phyloP scores from a whole-genome alignment of 2,888 invertebrate genomes.

The Osmoderma eremita region DNA sequence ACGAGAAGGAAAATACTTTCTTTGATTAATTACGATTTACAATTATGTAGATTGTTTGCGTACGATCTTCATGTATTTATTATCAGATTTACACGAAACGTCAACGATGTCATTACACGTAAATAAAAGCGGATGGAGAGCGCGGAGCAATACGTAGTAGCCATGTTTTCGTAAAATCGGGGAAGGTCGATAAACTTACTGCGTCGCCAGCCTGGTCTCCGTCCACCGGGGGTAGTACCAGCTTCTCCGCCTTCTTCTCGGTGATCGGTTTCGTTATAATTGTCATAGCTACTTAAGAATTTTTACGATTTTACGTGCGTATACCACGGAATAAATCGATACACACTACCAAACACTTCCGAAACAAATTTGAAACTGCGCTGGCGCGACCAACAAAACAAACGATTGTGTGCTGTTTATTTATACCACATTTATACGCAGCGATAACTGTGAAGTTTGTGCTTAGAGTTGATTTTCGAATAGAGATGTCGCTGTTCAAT shows the following conservation, averaged over 20 bases:
- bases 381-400: slow-evolving; percentile 29
- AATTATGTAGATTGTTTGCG: no score
- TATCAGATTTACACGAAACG: background rate
- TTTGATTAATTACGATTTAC: no score
- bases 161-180: slow-evolving; percentile 31
- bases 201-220: slow-evolving; percentile 62
- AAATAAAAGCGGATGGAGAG: background rate
- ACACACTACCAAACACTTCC: slow-evolving; percentile 33
- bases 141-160: slow-evolving; percentile 15
- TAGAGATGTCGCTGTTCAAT: background rate
- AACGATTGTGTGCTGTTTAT: slow-evolving; percentile 28
- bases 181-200: slow-evolving; percentile 53
- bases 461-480: background rate
- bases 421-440: slow-evolving; percentile 2
- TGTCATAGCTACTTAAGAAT: slow-evolving; percentile 71
- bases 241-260: slow-evolving; percentile 77
- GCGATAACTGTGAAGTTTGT: slow-evolving; percentile 10
- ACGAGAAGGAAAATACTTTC: background rate
- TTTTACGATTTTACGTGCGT: slow-evolving; percentile 26
- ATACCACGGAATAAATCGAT: slow-evolving; percentile 33
- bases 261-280: slow-evolving; percentile 79
- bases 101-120: background rate
- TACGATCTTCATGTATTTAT: no score
- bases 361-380: slow-evolving; percentile 39
- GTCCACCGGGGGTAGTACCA: slow-evolving; percentile 73